Evolutionary conservation across 64 coral and sea anemone genomes (phyloP).

Genomic region (Acropora tenuis): DNA sequence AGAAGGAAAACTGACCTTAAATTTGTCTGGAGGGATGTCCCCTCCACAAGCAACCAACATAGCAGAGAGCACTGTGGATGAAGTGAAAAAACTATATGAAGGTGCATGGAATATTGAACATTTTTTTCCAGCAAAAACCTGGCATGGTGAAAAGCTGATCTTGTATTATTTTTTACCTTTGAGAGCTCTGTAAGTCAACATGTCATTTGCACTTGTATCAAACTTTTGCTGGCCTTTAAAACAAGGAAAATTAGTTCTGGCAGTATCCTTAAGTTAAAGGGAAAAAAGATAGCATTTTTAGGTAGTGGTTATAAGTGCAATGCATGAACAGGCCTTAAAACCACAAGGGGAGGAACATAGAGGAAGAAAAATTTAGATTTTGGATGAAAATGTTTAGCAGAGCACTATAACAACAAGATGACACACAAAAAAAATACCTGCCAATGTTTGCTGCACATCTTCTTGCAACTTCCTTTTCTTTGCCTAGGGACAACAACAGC

Average conservation of each 20-base stretch:
- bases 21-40: background rate
- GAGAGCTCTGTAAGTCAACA: slow-evolving; percentile 33
- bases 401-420: background rate
- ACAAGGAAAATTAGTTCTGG: background rate
- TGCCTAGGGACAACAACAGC: background rate
- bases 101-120: background rate
- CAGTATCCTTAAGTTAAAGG: no score
- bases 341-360: background rate
- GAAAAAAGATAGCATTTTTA: no score
- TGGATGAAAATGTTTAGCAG: background rate
- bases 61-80: slow-evolving; percentile 24
- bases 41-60: slow-evolving; percentile 23
- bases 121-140: background rate
- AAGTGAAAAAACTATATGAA: background rate
- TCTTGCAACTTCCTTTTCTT: slow-evolving; percentile 44
- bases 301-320: no score
- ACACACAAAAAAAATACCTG: background rate
- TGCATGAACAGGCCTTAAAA: background rate
- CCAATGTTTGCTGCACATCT: slow-evolving; percentile 24
- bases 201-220: slow-evolving; percentile 22
- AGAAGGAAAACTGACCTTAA: background rate
- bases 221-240: slow-evolving; percentile 35
- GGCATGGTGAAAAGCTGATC: background rate
- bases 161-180: background rate
- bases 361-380: background rate